Percentiles rank a stretch among this genome's conserved stretches.
Conservation (phyloP, 2,797 vertebrate genomes). For the Neopelma chrysocephalum region DNA sequence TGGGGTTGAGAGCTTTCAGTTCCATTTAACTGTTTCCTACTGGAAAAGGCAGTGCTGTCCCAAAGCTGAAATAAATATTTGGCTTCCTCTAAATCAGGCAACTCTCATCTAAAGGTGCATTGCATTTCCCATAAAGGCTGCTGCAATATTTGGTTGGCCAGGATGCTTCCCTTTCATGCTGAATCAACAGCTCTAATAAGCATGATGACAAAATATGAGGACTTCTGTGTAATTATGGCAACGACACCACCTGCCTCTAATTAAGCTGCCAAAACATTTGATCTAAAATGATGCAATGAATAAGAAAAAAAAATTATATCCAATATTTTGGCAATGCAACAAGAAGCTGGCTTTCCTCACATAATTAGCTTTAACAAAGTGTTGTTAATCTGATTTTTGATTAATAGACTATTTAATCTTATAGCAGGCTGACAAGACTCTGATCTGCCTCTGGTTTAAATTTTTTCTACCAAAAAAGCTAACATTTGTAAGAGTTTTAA, state of each 20-base stretch:
- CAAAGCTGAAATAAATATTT: neutral
- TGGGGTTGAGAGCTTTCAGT: neutral
- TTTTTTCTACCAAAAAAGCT: neutral
- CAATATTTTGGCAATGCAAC: slow-evolving; percentile 30
- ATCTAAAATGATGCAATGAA: slow-evolving; percentile 47
- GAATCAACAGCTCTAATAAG: slow-evolving; percentile 59
- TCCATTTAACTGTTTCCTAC: slow-evolving; percentile 1
- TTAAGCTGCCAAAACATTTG: slow-evolving; percentile 74
- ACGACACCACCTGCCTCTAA: slow-evolving; percentile 64
- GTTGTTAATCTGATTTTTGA: slow-evolving; percentile 50
- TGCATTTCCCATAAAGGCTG: neutral
- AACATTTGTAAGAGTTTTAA: neutral
- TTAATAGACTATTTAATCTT: slow-evolving; percentile 52
- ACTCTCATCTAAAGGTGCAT: neutral
- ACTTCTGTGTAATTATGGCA: slow-evolving; percentile 64
- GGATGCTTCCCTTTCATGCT: slow-evolving; percentile 30
- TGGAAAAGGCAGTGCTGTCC: neutral
- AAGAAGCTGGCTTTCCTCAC: slow-evolving; percentile 34
- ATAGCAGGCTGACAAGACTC: neutral
- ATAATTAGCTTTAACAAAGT: slow-evolving; percentile 57
- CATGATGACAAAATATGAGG: slow-evolving; percentile 64
- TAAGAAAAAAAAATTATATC: neutral
- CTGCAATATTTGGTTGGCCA: slow-evolving; percentile 17
- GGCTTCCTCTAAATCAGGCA: neutral
- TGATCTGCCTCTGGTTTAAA: neutral